A percentile compares a stretch with the other conserved stretches of the same genome.
Conservation (phyloP, 1,140 invertebrate species). For the Papilio polytes region DNA sequence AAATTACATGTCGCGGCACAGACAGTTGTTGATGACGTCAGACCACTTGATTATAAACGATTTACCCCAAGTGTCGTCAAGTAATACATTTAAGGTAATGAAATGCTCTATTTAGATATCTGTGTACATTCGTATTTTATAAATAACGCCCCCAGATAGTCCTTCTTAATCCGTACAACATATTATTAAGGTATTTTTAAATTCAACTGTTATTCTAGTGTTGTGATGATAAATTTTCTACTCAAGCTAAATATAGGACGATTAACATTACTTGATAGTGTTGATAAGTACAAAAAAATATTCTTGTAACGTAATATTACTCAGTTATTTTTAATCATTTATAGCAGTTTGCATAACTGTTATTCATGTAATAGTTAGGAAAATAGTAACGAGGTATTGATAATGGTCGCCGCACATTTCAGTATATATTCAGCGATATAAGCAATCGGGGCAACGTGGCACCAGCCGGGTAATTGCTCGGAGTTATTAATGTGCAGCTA, state of each 20-base stretch:
- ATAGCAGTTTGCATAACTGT: neutral
- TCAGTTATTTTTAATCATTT: neutral
- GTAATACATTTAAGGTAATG: conserved; percentile 22
- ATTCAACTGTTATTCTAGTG: too few species aligned
- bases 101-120: neutral
- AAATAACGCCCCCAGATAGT: too few species aligned
- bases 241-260: too few species aligned
- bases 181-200: too few species aligned
- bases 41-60: conserved; percentile 82
- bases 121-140: too few species aligned
- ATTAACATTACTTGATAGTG: too few species aligned
- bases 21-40: conserved; percentile 83
- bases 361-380: conserved; percentile 1
- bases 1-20: conserved; percentile 80
- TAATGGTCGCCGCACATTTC: conserved; percentile 13
- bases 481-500: conserved; percentile 64
- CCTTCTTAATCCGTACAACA: too few species aligned
- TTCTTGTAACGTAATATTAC: too few species aligned
- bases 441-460: conserved; percentile 51
- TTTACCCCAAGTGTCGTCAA: conserved; percentile 72
- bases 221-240: too few species aligned
- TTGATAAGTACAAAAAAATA: too few species aligned
- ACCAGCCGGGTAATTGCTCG: conserved; percentile 54
- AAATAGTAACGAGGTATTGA: conserved; percentile 29
- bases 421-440: conserved; percentile 42